A percentile compares a stretch with the other conserved stretches of the same genome.
These are phyloP conservation scores for Palloptera scutellata DNA, from an alignment of 2,888 invertebrate genomes.

Conservation along the genomic window DNA sequence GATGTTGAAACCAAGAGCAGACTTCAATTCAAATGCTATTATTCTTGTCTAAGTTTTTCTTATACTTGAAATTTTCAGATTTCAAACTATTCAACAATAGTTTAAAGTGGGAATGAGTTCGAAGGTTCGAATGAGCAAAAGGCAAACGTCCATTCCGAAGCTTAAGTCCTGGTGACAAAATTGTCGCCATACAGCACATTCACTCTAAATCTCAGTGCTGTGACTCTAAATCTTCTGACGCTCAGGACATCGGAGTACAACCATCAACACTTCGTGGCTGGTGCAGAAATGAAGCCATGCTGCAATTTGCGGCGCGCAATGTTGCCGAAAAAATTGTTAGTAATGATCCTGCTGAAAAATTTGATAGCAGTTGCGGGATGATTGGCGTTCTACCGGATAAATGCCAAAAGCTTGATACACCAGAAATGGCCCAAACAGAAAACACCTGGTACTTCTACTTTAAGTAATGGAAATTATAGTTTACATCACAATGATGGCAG, in stretches of 20 bases:
- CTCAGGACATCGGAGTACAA: slow-evolving; percentile 84
- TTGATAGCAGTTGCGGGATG: slow-evolving; percentile 48
- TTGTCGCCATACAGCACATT: slow-evolving; percentile 82
- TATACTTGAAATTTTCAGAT: slow-evolving; percentile 47
- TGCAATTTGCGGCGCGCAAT: slow-evolving; percentile 74
- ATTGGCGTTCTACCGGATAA: slow-evolving; percentile 60
- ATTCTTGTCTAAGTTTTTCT: neutral
- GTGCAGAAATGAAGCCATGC: slow-evolving; percentile 87
- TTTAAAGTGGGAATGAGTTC: slow-evolving; percentile 63
- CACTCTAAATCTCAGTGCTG: too few species aligned
- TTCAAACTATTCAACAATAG: slow-evolving; percentile 62
- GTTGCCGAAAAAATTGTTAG: slow-evolving; percentile 71
- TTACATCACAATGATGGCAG: slow-evolving; percentile 46
- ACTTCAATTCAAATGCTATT: too few species aligned
- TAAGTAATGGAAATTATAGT: slow-evolving; percentile 45
- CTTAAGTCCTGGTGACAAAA: slow-evolving; percentile 79
- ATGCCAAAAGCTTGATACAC: slow-evolving; percentile 58
- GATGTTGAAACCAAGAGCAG: neutral
- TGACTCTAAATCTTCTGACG: slow-evolving; percentile 86
- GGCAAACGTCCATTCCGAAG: slow-evolving; percentile 82
- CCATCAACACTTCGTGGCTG: slow-evolving; percentile 87
- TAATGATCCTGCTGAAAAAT: slow-evolving; percentile 57
- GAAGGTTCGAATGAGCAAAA: slow-evolving; percentile 71
- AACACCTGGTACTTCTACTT: slow-evolving; percentile 37
- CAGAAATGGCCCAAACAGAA: slow-evolving; percentile 64